Evolutionary conservation across 2,113 vertebrate species (phyloP).

Genomic region (Periophthalmus modestus): DNA sequence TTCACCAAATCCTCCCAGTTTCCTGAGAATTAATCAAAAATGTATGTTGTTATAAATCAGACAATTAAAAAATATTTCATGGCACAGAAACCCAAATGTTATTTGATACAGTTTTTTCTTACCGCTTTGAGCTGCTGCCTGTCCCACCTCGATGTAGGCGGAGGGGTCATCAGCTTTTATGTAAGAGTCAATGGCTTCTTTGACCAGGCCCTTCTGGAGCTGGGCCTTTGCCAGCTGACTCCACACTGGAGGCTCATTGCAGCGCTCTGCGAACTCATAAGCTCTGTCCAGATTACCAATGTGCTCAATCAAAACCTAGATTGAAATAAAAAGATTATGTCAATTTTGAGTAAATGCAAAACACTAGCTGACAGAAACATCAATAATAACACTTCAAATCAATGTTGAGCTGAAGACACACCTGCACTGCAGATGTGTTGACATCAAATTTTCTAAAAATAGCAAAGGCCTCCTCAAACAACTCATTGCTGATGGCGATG

Average conservation of each 20-base stretch:
- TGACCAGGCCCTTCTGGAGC: conserved; percentile 96
- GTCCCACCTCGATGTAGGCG: conserved; percentile 98
- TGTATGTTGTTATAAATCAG: not conserved
- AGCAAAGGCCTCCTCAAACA: conserved; percentile 98
- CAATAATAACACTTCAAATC: not conserved
- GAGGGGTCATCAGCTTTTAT: conserved; percentile 99
- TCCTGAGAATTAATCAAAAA: conserved; percentile 71
- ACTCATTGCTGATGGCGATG: conserved; percentile 98
- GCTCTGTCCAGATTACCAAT: conserved; percentile 98
- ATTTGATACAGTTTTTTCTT: conserved; percentile 28
- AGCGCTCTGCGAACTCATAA: conserved; percentile 97
- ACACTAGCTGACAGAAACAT: not conserved
- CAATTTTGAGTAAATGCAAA: not conserved
- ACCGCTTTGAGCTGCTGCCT: conserved; percentile 97
- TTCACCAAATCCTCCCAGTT: conserved; percentile 99
- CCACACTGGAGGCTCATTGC: conserved; percentile 98
- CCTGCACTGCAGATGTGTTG: conserved; percentile 98
- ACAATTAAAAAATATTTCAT: not conserved
- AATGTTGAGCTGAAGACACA: conserved; percentile 46
- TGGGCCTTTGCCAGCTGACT: conserved; percentile 99
- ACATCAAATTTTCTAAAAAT: conserved; percentile 99
- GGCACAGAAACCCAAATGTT: not conserved
- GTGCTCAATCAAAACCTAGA: conserved; percentile 96
- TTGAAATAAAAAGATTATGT: not conserved
- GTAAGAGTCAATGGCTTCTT: conserved; percentile 98